A percentile compares a stretch with the other conserved stretches of the same genome.
Evolutionary conservation across 2,888 invertebrate species (phyloP).

Genomic region (Volucella inanis): DNA sequence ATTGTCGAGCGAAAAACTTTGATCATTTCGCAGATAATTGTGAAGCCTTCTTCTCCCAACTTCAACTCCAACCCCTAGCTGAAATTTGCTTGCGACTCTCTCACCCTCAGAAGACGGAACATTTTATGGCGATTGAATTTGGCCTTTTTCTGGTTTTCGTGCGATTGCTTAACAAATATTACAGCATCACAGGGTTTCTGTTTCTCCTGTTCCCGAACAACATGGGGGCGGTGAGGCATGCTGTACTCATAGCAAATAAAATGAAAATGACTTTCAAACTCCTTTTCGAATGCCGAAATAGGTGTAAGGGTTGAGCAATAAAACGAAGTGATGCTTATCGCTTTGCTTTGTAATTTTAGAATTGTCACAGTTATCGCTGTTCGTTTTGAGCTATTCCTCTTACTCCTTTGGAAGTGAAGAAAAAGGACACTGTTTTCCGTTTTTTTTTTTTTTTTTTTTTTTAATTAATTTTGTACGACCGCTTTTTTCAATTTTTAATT

Average conservation of each 20-base stretch:
- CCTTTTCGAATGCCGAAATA: constrained; percentile 11
- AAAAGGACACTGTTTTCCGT: constrained; percentile 15
- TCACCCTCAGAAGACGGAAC: background rate
- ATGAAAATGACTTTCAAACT: constrained; percentile 39
- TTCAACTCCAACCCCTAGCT: background rate
- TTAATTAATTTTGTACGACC: constrained; percentile 12
- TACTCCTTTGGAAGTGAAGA: background rate
- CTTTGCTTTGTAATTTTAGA: constrained; percentile 39
- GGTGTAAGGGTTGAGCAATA: constrained; percentile 47
- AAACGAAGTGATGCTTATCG: constrained; percentile 49
- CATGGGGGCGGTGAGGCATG: background rate
- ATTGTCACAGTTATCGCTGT: constrained; percentile 43
- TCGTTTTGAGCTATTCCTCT: background rate
- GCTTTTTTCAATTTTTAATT: constrained; percentile 35
- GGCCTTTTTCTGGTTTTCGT: constrained; percentile 35
- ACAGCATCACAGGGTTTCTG: constrained; percentile 10
- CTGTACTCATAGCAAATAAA: constrained; percentile 17
- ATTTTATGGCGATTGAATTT: constrained; percentile 45
- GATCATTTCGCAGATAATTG: constrained; percentile 53
- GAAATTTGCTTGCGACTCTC: background rate
- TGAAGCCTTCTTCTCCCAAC: constrained; percentile 29
- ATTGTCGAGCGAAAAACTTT: constrained; percentile 40
- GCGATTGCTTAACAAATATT: constrained; percentile 43
- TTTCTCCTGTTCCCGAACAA: background rate
- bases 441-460: constrained; percentile 25